Percentiles rank a stretch among this genome's conserved stretches.
Conservation (phyloP, 2,113 vertebrate genomes). For the Stigmatopora argus region DNA sequence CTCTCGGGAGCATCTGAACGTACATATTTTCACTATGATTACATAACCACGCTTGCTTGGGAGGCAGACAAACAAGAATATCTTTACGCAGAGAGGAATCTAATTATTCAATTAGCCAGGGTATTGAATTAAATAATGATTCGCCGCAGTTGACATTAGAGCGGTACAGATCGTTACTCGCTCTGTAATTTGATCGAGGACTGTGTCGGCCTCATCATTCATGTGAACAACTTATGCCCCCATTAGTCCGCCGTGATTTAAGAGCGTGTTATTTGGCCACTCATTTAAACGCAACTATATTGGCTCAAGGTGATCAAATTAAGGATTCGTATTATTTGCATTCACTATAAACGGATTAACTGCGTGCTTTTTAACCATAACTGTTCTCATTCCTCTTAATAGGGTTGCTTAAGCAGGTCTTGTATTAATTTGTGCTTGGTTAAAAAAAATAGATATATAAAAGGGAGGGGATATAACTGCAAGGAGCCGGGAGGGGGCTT, state of each 20-base stretch:
- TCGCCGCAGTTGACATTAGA: slow-evolving; percentile 58
- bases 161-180: slow-evolving; percentile 50
- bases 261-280: slow-evolving; percentile 36
- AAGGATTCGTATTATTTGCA: slow-evolving; percentile 23
- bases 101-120: slow-evolving; percentile 58
- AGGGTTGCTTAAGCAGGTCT: slow-evolving; percentile 29
- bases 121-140: slow-evolving; percentile 57
- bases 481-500: slow-evolving; percentile 23
- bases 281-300: slow-evolving; percentile 22
- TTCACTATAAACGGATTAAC: slow-evolving; percentile 26
- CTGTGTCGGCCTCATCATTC: slow-evolving; percentile 43
- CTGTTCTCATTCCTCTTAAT: slow-evolving; percentile 20
- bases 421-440: slow-evolving; percentile 27
- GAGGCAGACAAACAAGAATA: slow-evolving; percentile 40
- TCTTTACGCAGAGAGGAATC: slow-evolving; percentile 46
- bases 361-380: slow-evolving; percentile 29
- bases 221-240: slow-evolving; percentile 34
- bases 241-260: slow-evolving; percentile 44
- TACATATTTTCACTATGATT: slow-evolving; percentile 34
- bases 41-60: slow-evolving; percentile 34
- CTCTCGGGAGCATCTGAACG: slow-evolving; percentile 41
- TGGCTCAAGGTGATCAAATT: slow-evolving; percentile 38
- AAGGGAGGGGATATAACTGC: background rate
- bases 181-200: slow-evolving; percentile 52
- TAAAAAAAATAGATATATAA: slow-evolving; percentile 19